phyloP scores from a whole-genome alignment of 1,140 invertebrate genomes.

The Druon quercuslanigerum region DNA sequence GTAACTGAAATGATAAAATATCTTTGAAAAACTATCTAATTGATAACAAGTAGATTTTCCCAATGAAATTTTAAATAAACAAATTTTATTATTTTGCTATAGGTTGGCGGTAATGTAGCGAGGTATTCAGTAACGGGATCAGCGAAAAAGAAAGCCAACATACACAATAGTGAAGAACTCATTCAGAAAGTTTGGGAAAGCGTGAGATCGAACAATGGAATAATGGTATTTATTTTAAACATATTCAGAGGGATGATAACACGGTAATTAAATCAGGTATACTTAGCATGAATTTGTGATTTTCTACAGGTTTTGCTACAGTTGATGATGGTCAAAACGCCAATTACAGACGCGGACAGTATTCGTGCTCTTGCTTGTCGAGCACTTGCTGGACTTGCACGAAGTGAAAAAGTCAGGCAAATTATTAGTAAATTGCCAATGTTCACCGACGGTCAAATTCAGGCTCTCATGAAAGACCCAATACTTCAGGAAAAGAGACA shows the following conservation, averaged over 20 bases:
- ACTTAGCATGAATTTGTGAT: conserved; percentile 32
- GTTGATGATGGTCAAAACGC: conserved; percentile 93
- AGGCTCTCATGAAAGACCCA: conserved; percentile 96
- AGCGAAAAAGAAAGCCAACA: conserved; percentile 83
- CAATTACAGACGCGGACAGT: conserved; percentile 97
- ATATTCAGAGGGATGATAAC: conserved; percentile 30
- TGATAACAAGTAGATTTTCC: no score
- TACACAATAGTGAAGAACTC: conserved; percentile 88
- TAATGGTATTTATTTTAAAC: conserved; percentile 83
- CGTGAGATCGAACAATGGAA: conserved; percentile 95
- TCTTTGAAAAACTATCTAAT: no score
- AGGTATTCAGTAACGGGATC: conserved; percentile 81
- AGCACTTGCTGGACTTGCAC: conserved; percentile 92
- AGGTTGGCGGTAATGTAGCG: conserved; percentile 80
- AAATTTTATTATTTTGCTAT: conserved; percentile 36
- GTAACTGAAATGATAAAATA: no score
- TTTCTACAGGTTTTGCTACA: conserved; percentile 80
- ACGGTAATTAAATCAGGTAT: conserved; percentile 13
- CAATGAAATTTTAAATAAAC: no score
- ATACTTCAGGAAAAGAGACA: conserved; percentile 96
- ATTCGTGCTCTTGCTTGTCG: conserved; percentile 94
- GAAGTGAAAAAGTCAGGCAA: conserved; percentile 93
- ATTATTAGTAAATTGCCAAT: conserved; percentile 97
- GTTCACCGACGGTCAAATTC: conserved; percentile 94
- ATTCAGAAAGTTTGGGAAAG: conserved; percentile 95